Evolutionary conservation across 2,113 vertebrate genomes (phyloP).

Genomic region (Ailurus styani): DNA sequence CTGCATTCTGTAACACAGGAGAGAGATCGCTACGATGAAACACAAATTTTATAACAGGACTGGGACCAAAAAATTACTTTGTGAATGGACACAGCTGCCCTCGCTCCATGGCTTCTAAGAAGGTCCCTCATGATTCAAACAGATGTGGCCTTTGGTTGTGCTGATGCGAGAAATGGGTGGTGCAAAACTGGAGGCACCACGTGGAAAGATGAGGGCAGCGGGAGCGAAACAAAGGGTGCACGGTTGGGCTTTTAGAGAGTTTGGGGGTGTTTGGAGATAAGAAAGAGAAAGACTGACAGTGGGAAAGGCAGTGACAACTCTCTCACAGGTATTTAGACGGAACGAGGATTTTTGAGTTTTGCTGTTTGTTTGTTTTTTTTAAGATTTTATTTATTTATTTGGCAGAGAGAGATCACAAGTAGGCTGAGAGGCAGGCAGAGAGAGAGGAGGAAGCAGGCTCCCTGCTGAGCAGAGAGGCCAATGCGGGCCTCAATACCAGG

Average conservation of each 20-base stretch:
- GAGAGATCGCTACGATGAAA: background rate
- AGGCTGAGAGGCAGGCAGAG: no score
- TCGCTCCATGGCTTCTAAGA: background rate
- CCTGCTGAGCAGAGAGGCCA: no score
- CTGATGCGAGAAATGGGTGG: background rate
- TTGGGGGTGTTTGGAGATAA: background rate
- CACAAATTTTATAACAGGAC: background rate
- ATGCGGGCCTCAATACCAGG: no score
- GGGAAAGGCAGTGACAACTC: background rate
- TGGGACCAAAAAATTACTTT: background rate
- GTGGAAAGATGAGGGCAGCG: background rate
- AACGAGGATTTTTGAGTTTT: background rate
- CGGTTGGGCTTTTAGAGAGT: background rate
- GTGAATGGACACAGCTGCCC: background rate
- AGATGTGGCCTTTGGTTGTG: background rate
- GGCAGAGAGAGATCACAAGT: no score
- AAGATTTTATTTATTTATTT: no score
- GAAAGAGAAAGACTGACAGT: background rate
- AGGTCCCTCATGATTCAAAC: background rate
- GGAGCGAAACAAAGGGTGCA: background rate
- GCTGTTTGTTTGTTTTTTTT: no score
- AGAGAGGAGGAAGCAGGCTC: no score
- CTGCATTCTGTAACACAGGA: constrained; percentile 78
- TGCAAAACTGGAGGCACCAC: background rate
- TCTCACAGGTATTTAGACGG: background rate